phyloP scores from a whole-genome alignment of 1,140 invertebrate species.

The Myzus persicae region DNA sequence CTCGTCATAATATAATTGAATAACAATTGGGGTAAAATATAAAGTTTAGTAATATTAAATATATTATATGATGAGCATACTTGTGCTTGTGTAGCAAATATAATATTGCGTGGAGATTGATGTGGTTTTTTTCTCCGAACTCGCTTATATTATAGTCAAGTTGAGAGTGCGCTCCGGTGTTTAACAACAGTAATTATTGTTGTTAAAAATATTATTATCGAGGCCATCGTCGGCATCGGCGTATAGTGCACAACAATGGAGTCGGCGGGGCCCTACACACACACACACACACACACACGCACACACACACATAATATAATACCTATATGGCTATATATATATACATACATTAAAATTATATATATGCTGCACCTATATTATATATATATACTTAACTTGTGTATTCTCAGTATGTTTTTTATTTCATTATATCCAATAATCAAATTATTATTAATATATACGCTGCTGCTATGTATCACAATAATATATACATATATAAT shows the following conservation, averaged over 20 bases:
- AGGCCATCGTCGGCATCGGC: slow-evolving; percentile 37
- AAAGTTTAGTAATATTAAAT: neutral
- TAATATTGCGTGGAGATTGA: slow-evolving; percentile 20
- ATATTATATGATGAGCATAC: neutral
- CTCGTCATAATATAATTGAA: neutral
- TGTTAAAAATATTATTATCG: slow-evolving; percentile 57
- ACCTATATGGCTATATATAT: neutral
- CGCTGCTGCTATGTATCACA: too few relatives aligned
- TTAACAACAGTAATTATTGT: slow-evolving; percentile 57
- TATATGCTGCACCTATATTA: slow-evolving; percentile 6
- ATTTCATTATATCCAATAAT: slow-evolving; percentile 55
- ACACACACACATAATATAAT: neutral
- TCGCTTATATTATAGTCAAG: neutral
- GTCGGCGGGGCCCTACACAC: neutral
- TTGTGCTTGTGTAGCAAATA: neutral
- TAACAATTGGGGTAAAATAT: neutral
- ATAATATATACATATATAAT: neutral
- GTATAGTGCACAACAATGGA: slow-evolving; percentile 41
- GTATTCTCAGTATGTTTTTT: neutral
- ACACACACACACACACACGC: too few relatives aligned
- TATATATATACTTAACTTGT: slow-evolving; percentile 17
- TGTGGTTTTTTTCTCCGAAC: slow-evolving; percentile 24
- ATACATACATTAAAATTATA: neutral
- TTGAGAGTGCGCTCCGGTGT: slow-evolving; percentile 41
- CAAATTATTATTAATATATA: slow-evolving; percentile 50